phyloP scores from a whole-genome alignment of 2,797 vertebrate genomes.

The Emydoidea blandingii region DNA sequence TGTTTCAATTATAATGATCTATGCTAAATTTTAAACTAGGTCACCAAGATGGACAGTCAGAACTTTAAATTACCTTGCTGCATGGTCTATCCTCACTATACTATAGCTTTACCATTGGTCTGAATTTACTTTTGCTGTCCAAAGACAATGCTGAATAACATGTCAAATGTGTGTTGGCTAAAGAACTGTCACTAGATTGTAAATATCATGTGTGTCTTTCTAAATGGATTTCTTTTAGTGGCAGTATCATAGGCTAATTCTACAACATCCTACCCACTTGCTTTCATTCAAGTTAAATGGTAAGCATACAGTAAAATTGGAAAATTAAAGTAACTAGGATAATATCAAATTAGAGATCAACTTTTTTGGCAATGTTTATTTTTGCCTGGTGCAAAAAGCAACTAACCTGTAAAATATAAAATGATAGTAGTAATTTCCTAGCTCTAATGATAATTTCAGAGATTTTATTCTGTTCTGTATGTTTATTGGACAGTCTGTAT shows the following conservation, averaged over 20 bases:
- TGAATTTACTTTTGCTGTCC: neutral
- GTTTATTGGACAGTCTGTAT: conserved; percentile 11
- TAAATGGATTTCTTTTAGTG: conserved; percentile 12
- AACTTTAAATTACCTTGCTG: neutral
- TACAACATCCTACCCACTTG: neutral
- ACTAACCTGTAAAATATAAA: neutral
- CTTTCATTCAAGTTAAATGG: neutral
- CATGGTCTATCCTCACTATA: neutral
- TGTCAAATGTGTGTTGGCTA: neutral
- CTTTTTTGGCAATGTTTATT: neutral
- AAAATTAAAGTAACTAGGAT: neutral
- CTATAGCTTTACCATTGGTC: neutral
- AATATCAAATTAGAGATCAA: neutral
- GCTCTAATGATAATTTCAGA: neutral
- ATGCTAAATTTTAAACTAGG: neutral
- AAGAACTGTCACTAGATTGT: neutral
- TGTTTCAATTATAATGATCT: neutral
- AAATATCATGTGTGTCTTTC: neutral
- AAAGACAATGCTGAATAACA: neutral
- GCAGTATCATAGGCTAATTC: neutral
- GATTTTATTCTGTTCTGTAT: neutral
- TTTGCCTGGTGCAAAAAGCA: neutral
- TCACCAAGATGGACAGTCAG: neutral
- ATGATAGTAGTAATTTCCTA: neutral
- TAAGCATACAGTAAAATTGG: neutral